Conservation (phyloP, 2,888 invertebrate genomes). For the Tenthredo notha region DNA sequence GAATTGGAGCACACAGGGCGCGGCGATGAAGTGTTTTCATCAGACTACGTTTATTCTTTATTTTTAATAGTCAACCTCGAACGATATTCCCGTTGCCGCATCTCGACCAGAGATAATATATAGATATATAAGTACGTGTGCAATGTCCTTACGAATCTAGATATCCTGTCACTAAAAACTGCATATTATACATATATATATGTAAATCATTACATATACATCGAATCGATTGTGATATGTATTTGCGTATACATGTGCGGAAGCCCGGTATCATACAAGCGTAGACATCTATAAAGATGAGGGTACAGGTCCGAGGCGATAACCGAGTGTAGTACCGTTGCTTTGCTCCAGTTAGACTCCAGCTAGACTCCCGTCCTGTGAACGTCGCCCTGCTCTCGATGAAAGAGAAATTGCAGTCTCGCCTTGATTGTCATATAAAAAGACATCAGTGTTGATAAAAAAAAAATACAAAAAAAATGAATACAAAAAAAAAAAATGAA, state of each 20-base stretch:
- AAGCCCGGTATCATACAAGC: neutral
- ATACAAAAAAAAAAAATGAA: too few species aligned
- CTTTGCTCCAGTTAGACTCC: constrained; percentile 73
- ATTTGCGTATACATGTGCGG: neutral
- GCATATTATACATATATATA: neutral
- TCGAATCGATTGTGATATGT: neutral
- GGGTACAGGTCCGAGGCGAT: constrained; percentile 49
- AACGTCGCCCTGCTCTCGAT: constrained; percentile 62
- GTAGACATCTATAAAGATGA: neutral
- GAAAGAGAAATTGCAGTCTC: constrained; percentile 75
- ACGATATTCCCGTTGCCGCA: constrained; percentile 42
- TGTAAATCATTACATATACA: neutral
- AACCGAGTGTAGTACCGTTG: constrained; percentile 53
- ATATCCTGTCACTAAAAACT: constrained; percentile 19
- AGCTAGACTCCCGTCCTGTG: constrained; percentile 7
- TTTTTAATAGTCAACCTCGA: neutral
- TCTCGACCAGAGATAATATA: neutral
- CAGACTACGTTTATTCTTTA: constrained; percentile 6
- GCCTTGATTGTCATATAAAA: constrained; percentile 58
- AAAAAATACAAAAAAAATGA: too few species aligned
- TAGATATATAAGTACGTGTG: neutral
- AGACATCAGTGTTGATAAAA: neutral
- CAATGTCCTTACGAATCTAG: neutral
- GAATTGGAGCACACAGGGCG: constrained; percentile 48
- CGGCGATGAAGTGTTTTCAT: constrained; percentile 44